A percentile compares a stretch with the other conserved stretches of the same genome.
These are phyloP conservation scores for Caradrina clavipalpis DNA, from an alignment of 2,888 invertebrate species.

Conservation along the genomic window DNA sequence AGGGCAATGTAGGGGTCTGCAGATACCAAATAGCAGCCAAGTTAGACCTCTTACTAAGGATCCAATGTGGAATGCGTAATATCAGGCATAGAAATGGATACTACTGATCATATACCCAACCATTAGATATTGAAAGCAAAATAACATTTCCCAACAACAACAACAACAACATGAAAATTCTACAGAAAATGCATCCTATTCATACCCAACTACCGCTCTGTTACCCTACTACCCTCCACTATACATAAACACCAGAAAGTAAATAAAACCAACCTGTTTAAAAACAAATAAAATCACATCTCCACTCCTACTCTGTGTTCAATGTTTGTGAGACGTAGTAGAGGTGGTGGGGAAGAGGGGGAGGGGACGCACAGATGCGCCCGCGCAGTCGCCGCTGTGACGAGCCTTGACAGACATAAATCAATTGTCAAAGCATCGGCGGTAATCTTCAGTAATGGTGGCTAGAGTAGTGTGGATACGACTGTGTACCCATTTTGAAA, in stretches of 20 bases:
- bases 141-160: too few relatives aligned
- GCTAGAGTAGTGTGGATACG: slow-evolving; percentile 77
- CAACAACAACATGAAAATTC: not conserved
- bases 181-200: not conserved
- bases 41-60: too few relatives aligned
- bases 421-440: slow-evolving; percentile 88
- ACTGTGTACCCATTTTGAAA: slow-evolving; percentile 29
- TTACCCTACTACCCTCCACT: not conserved
- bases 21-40: too few relatives aligned
- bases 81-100: too few relatives aligned
- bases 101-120: too few relatives aligned
- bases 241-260: not conserved
- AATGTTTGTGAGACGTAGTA: slow-evolving; percentile 70
- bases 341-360: slow-evolving; percentile 43
- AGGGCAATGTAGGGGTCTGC: too few relatives aligned
- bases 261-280: slow-evolving; percentile 17
- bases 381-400: slow-evolving; percentile 86
- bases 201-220: not conserved
- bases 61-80: too few relatives aligned
- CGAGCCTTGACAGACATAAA: slow-evolving; percentile 90
- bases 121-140: too few relatives aligned
- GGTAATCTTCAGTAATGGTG: slow-evolving; percentile 86
- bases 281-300: slow-evolving; percentile 38
- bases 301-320: slow-evolving; percentile 72
- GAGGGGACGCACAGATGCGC: slow-evolving; percentile 80